phyloP scores from a whole-genome alignment of 2,888 invertebrate species.

The Sesia apiformis region DNA sequence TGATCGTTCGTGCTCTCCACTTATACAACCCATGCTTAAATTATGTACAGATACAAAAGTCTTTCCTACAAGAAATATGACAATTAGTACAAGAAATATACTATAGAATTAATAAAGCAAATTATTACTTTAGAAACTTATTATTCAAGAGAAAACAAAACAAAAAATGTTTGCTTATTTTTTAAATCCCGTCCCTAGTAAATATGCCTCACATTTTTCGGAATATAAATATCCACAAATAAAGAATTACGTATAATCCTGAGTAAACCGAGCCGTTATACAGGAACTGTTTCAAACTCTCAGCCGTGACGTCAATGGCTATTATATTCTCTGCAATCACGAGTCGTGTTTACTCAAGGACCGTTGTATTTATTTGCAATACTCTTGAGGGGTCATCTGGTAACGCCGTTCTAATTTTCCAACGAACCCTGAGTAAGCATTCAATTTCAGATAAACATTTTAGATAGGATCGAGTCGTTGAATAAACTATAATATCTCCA shows the following conservation, averaged over 20 bases:
- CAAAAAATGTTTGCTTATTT: too few relatives aligned
- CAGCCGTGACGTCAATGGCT: background rate
- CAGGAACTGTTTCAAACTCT: background rate
- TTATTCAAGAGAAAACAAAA: too few relatives aligned
- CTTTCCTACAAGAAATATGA: too few relatives aligned
- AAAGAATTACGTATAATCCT: background rate
- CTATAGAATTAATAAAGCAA: too few relatives aligned
- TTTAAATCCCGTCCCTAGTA: too few relatives aligned
- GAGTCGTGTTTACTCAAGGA: constrained; percentile 42
- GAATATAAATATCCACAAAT: background rate
- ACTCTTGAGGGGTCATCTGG: constrained; percentile 44
- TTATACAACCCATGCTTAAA: too few relatives aligned
- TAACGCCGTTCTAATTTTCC: constrained; percentile 47
- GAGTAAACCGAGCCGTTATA: background rate
- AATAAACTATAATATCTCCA: too few relatives aligned
- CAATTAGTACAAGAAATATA: too few relatives aligned
- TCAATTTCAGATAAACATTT: constrained; percentile 35
- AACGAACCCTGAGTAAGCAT: constrained; percentile 54
- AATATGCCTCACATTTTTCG: background rate
- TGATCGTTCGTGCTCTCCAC: background rate
- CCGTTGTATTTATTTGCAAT: constrained; percentile 59
- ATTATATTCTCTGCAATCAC: constrained; percentile 37
- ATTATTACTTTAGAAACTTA: too few relatives aligned
- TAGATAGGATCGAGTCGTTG: background rate
- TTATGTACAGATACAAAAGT: too few relatives aligned